Conservation (phyloP, 2,797 vertebrate species). For the Remorina albescens region DNA sequence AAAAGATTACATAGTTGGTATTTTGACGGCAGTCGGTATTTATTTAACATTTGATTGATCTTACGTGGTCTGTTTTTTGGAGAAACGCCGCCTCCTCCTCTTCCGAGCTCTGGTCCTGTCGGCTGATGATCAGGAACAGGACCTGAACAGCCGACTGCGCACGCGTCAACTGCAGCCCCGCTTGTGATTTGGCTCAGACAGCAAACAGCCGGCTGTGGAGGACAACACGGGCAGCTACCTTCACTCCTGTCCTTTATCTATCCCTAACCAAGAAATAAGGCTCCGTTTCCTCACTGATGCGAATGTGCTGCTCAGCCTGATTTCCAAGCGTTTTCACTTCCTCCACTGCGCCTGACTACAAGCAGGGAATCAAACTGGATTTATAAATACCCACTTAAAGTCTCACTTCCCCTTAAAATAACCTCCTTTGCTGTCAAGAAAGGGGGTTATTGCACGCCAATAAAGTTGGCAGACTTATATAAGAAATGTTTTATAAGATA, state of each 20-base stretch:
- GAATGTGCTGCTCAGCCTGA: too few species aligned
- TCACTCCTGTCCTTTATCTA: neutral
- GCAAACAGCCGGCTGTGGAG: neutral
- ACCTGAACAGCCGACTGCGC: slow-evolving; percentile 49
- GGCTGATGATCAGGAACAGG: slow-evolving; percentile 18
- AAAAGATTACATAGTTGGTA: accelerated
- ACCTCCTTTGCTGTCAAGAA: neutral
- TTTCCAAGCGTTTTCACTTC: slow-evolving; percentile 12
- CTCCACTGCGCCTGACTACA: neutral
- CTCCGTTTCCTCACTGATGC: neutral
- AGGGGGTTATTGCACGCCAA: neutral
- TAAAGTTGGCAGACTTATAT: neutral
- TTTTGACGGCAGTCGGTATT: neutral
- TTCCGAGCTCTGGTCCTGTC: neutral
- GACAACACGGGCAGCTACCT: accelerated
- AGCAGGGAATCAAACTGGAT: neutral
- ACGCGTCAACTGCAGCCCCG: slow-evolving; percentile 9
- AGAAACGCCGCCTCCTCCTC: slow-evolving; percentile 3
- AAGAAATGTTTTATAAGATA: neutral
- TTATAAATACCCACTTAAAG: neutral
- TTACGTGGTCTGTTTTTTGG: slow-evolving; percentile 43
- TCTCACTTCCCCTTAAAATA: neutral
- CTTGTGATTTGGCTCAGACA: slow-evolving; percentile 34
- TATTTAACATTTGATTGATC: slow-evolving; percentile 28
- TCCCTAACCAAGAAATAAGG: neutral